Evolutionary conservation across 2,113 vertebrate species (phyloP).

Genomic region (Ceratotherium simum): DNA sequence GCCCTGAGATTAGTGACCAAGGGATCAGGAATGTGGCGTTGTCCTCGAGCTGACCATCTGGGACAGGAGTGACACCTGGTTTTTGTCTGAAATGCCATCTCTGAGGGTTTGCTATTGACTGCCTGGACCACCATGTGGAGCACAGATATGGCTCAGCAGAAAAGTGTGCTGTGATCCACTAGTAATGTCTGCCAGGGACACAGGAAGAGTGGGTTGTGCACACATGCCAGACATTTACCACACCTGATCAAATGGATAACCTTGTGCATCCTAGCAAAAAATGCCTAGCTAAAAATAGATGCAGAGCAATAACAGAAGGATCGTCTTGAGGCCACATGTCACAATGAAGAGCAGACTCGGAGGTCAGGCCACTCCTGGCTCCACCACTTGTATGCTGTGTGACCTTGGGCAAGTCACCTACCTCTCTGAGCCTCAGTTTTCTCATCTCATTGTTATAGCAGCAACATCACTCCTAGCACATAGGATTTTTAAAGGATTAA

Average conservation of each 20-base stretch:
- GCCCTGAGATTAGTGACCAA: not conserved
- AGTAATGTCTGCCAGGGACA: conserved; percentile 38
- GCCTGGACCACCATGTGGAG: not conserved
- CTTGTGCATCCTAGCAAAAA: not conserved
- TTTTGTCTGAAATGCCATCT: not conserved
- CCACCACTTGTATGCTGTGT: not conserved
- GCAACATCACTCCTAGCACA: not conserved
- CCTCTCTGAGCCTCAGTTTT: not conserved
- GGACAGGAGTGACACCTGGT: not conserved
- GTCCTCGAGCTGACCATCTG: not conserved
- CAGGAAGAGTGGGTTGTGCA: not conserved
- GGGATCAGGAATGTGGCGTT: not conserved
- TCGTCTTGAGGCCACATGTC: not conserved
- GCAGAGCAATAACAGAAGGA: no score
- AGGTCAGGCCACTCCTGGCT: not conserved
- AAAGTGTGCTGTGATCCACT: not conserved
- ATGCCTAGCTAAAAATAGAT: not conserved
- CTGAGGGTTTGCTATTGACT: not conserved
- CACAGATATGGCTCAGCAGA: not conserved
- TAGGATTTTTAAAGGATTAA: not conserved
- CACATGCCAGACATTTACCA: not conserved
- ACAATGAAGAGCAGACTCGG: not conserved
- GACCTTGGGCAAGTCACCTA: not conserved
- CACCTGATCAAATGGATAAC: not conserved
- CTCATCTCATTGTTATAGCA: not conserved